Percentiles rank a stretch among this genome's conserved stretches.
Evolutionary conservation across 2,797 vertebrate species (phyloP).

Genomic region (Sus cebifrons): DNA sequence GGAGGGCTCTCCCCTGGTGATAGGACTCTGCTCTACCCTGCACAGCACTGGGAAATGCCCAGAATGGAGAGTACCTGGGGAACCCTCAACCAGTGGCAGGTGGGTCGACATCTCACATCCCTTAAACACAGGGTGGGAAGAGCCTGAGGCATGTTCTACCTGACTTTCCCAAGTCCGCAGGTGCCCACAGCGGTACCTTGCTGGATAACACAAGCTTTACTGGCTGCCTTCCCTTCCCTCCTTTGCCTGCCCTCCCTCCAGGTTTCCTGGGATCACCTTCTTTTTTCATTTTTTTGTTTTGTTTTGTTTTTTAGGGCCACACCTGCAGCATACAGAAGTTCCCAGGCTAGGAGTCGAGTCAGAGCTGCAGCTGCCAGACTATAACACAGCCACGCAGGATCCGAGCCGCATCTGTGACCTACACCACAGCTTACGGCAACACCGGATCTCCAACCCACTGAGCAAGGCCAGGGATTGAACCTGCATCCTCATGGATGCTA

Average conservation of each 20-base stretch:
- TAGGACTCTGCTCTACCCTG: background rate
- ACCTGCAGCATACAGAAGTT: too few species aligned
- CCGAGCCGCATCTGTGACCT: too few species aligned
- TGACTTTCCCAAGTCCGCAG: background rate
- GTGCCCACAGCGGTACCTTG: fast-evolving
- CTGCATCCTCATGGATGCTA: too few species aligned
- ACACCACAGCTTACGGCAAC: too few species aligned
- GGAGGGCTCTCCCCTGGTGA: background rate
- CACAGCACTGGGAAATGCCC: background rate
- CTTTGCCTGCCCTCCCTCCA: fast-evolving
- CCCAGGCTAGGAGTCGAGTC: too few species aligned
- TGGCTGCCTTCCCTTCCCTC: background rate
- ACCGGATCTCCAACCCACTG: too few species aligned
- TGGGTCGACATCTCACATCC: background rate
- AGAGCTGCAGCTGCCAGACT: too few species aligned
- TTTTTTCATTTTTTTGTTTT: too few species aligned
- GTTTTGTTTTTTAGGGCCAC: too few species aligned
- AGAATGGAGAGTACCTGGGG: background rate
- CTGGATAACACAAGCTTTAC: fast-evolving
- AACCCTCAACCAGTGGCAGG: background rate
- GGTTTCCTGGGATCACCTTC: background rate
- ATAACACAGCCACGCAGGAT: too few species aligned
- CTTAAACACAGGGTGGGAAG: background rate
- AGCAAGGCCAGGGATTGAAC: too few species aligned
- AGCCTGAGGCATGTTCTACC: background rate